Evolutionary conservation across 2,797 vertebrate species (phyloP), one percentile per base, ranked within the genome.

Genomic region (Halcyon chelicuti): DNA sequence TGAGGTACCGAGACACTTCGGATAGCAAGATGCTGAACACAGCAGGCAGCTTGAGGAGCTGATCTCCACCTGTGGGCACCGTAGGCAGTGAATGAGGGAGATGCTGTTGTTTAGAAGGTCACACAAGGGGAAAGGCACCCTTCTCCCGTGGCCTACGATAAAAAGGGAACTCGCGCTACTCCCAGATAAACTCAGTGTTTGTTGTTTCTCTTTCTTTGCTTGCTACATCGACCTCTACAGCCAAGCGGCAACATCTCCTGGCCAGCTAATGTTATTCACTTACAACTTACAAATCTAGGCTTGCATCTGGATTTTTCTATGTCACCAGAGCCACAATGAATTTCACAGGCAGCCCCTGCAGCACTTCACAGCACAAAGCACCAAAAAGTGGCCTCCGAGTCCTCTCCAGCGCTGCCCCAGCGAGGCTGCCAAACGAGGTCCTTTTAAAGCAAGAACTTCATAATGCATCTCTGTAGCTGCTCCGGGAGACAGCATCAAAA

Each of bases 201-300:
- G 85, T 75, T 84, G 73, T 78, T 94, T 63, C 84, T 66, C 10
- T 67, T 55, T 61, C 71, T 89, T 68, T 86, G 39, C 81, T 91
- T 90, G 82, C 76, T 57, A 2, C 12, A 19, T 1, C 20, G 62
- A 81, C n/a, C 71, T 46, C 60, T 20, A 61, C 62, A 77, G 63
- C 49, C 65, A 78, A 63, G 60, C 60, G 63, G 70, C 35, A 58
- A 40, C 1, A 0, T 40, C 86, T 90, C 44, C 70, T 46, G 55
- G 60, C 39, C 60, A 84, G 52, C 22, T 35, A 5, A 37, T 8
- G 60, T 37, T 47, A 61, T 29, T 73, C 47, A 35, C 54, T 55
- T 9, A 5, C 1, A 49, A 66, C 11, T 68, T 3, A 44, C 26
- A 55, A 49, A 67, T 21, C 78, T 2, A 21, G 37, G 40, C 62